Conservation (phyloP, 2,797 vertebrate genomes). For the Chaenodraco wilsoni region DNA sequence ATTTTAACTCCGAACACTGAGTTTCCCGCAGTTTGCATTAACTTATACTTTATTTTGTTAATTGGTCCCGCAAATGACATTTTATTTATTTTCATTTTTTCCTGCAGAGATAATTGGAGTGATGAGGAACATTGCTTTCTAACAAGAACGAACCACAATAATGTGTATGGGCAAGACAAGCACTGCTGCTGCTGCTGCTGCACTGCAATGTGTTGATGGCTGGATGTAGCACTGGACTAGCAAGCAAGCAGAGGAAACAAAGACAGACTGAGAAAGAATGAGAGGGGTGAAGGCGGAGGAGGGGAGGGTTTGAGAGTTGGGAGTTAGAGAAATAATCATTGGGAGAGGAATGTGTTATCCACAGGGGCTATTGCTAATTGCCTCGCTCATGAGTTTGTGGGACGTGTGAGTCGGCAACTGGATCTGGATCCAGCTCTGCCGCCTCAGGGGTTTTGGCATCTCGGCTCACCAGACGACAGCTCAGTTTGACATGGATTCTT, state of each 20-base stretch:
- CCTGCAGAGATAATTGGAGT: slow-evolving; percentile 60
- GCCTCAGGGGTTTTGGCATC: slow-evolving; percentile 80
- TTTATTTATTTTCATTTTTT: slow-evolving; percentile 55
- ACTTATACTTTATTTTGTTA: slow-evolving; percentile 45
- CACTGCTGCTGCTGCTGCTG: slow-evolving; percentile 1
- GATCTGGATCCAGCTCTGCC: slow-evolving; percentile 76
- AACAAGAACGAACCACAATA: slow-evolving; percentile 41
- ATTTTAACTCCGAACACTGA: slow-evolving; percentile 46
- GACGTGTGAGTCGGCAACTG: slow-evolving; percentile 77
- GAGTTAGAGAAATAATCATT: slow-evolving; percentile 61
- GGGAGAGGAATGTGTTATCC: slow-evolving; percentile 74
- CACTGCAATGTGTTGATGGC: slow-evolving; percentile 45
- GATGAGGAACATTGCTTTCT: slow-evolving; percentile 57
- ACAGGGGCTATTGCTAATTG: slow-evolving; percentile 83
- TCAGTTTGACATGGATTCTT: slow-evolving; percentile 74
- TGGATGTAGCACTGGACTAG: slow-evolving; percentile 48
- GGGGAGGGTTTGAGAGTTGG: neutral
- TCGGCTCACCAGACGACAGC: slow-evolving; percentile 78
- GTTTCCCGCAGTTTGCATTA: slow-evolving; percentile 32
- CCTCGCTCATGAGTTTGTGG: slow-evolving; percentile 79
- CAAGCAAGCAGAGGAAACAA: slow-evolving; percentile 36
- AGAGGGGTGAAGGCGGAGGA: neutral
- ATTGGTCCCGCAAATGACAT: slow-evolving; percentile 52
- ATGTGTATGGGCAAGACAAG: slow-evolving; percentile 20
- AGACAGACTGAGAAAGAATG: slow-evolving; percentile 31